phyloP scores from a whole-genome alignment of 2,113 vertebrate genomes.

The Siphamia tubifer region DNA sequence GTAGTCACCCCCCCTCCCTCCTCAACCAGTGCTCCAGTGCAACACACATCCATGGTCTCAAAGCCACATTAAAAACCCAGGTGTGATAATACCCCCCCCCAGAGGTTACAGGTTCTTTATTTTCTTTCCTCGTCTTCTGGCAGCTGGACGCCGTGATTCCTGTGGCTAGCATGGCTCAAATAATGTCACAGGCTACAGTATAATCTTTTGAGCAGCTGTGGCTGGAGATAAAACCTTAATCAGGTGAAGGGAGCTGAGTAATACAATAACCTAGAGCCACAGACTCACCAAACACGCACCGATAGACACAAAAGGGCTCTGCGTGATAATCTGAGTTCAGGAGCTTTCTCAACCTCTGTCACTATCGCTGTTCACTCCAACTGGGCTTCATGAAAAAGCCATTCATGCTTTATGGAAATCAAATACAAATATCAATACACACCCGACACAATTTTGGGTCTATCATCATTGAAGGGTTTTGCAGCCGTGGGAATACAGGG shows the following conservation, averaged over 20 bases:
- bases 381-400: slow-evolving; percentile 35
- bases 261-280: slow-evolving; percentile 55
- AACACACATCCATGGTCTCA: too few relatives aligned
- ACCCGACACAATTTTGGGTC: too few relatives aligned
- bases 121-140: neutral
- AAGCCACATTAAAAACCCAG: too few relatives aligned
- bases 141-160: slow-evolving; percentile 49
- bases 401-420: slow-evolving; percentile 7
- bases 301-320: slow-evolving; percentile 47
- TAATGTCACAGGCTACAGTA: slow-evolving; percentile 49
- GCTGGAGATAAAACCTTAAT: slow-evolving; percentile 68
- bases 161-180: slow-evolving; percentile 53
- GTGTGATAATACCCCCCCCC: too few relatives aligned
- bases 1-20: too few relatives aligned
- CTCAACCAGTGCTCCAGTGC: too few relatives aligned
- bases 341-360: slow-evolving; percentile 44
- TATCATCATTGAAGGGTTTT: too few relatives aligned
- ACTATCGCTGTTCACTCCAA: slow-evolving; percentile 38
- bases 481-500: too few relatives aligned
- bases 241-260: slow-evolving; percentile 52
- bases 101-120: neutral
- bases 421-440: too few relatives aligned
- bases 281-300: slow-evolving; percentile 36
- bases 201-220: slow-evolving; percentile 62
- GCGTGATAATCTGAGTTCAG: slow-evolving; percentile 60